Base-by-base conservation (phyloP, 2,113 vertebrate species). In the Bostrychus sinensis region DNA sequence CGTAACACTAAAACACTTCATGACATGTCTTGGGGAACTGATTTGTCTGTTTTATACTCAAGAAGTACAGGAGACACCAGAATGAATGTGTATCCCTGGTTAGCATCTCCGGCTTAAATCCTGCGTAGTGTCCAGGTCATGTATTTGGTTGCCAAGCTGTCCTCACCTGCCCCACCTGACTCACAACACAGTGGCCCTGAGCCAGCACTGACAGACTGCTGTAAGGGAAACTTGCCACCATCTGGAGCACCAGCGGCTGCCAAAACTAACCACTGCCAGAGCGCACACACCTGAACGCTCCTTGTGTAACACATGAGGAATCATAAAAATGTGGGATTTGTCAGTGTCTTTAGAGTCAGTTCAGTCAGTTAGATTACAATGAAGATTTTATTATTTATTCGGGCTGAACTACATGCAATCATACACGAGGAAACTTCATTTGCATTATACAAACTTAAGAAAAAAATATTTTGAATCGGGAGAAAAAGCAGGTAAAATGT, bases 161-260 rank as follows among this genome's bases (percentile, higher is more conserved):
- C 45, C 45, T 48, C 45, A 48, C 45, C 43, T 46, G 43, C 43
- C 43, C 43, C 20, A 46, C 43, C 45, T 48, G 45, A 34, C 32
- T 34, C 45, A 20, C 20, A 9, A 14, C 5, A 12, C 45, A 25
- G 7, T 6, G 11, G 32, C 32, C 32, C 11, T 5, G 32, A 34
- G 32, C 10, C 7, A 7, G 32, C 7, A 7, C 32, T 34, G 32
- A 34, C 32, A 34, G 7, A 10, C 32, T 34, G 11, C 32, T 34
- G 4, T 10, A n/a, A 3, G 32, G 32, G 32, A 34, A 34, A 34
- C 32, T 10, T 34, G 32, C 32, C 32, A 8, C 32, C 32, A 34
- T 34, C 32, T 34, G 32, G 32, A 10, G 32, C 32, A 34, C 11
- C 32, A 7, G 7, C 32, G 11, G 7, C 32, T 34, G 32, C 32